Conservation (phyloP, 2,113 vertebrate genomes). For the Dipodomys merriami region DNA sequence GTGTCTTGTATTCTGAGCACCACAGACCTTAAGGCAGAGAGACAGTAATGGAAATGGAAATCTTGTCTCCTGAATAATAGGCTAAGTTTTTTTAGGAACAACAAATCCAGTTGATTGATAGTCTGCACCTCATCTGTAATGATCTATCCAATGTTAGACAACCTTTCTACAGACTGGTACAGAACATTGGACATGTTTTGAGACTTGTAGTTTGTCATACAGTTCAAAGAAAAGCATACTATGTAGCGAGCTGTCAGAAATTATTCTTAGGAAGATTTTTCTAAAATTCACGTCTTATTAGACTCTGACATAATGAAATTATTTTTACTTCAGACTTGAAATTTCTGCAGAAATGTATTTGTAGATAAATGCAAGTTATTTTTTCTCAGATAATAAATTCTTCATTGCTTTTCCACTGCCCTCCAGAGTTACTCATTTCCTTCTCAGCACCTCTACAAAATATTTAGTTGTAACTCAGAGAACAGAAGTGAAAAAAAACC, state of each 20-base stretch:
- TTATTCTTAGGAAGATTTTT: slow-evolving; percentile 38
- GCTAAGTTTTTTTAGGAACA: slow-evolving; percentile 33
- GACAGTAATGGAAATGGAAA: slow-evolving; percentile 62
- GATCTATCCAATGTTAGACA: slow-evolving; percentile 53
- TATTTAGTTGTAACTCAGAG: slow-evolving; percentile 26
- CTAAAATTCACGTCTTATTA: not conserved
- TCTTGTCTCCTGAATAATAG: slow-evolving; percentile 52
- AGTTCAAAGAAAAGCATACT: slow-evolving; percentile 27
- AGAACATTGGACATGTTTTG: slow-evolving; percentile 36
- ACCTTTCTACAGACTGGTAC: slow-evolving; percentile 39
- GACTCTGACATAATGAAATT: slow-evolving; percentile 47
- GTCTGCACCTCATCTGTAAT: slow-evolving; percentile 6
- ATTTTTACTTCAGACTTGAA: slow-evolving; percentile 43
- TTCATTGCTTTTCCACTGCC: not conserved
- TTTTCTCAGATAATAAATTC: slow-evolving; percentile 6
- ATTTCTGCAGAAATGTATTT: slow-evolving; percentile 19
- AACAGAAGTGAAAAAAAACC: slow-evolving; percentile 23
- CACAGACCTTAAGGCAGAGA: slow-evolving; percentile 43
- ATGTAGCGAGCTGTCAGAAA: not conserved
- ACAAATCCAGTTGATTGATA: slow-evolving; percentile 48
- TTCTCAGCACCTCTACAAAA: not conserved
- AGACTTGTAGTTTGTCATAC: slow-evolving; percentile 43
- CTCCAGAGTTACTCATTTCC: slow-evolving; percentile 25
- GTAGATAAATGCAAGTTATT: not conserved
- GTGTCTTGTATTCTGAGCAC: slow-evolving; percentile 40